phyloP scores from a whole-genome alignment of 2,888 invertebrate genomes.

The Ommatoiulus sabulosus region DNA sequence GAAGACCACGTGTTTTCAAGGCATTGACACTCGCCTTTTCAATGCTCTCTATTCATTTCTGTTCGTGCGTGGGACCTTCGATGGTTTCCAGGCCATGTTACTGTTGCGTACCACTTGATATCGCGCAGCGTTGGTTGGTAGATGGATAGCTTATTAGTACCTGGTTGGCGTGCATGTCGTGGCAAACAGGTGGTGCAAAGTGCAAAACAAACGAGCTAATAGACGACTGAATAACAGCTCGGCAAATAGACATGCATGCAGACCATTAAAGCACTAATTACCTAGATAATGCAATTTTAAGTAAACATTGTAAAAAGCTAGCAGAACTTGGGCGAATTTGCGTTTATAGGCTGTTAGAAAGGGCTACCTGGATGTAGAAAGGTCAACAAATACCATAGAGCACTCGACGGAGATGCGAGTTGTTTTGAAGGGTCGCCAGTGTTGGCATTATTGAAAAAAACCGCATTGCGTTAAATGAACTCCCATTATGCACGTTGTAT shows the following conservation, averaged over 20 bases:
- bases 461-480: too few relatives aligned
- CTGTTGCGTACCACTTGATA: background rate
- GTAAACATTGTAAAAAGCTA: constrained; percentile 27
- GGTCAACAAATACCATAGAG: background rate
- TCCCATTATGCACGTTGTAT: too few relatives aligned
- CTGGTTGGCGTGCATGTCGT: constrained; percentile 16
- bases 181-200: constrained; percentile 27
- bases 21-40: too few relatives aligned
- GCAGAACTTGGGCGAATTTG: background rate
- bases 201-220: constrained; percentile 34
- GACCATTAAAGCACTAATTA: constrained; percentile 26
- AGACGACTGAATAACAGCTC: constrained; percentile 11
- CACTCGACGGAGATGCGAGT: background rate
- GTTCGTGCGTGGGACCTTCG: too few relatives aligned
- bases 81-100: background rate
- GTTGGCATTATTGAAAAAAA: background rate
- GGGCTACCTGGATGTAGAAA: background rate
- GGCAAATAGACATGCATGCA: constrained; percentile 15
- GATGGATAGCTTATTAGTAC: constrained; percentile 28
- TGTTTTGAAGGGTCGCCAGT: background rate
- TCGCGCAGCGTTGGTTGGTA: background rate
- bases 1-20: too few relatives aligned
- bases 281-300: constrained; percentile 14
- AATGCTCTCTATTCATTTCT: too few relatives aligned
- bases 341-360: background rate